Conservation (phyloP, 2,113 vertebrate genomes). For the Meles meles region DNA sequence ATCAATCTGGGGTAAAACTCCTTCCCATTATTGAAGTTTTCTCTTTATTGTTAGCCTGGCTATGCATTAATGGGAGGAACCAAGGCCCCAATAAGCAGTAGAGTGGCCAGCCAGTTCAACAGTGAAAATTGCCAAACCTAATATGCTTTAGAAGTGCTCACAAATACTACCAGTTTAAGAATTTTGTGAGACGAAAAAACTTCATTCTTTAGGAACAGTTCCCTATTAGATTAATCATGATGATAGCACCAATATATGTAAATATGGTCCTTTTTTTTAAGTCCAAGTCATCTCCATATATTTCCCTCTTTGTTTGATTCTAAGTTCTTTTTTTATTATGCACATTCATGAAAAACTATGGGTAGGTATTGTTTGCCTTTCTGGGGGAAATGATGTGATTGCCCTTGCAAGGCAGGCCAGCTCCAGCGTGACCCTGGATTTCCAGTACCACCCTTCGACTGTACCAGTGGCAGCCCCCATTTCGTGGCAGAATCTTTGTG, state of each 20-base stretch:
- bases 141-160: not conserved
- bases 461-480: no score
- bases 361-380: not conserved
- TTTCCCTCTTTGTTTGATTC: not conserved
- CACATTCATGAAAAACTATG: not conserved
- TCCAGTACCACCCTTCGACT: rapidly evolving
- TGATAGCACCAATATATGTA: not conserved
- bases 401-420: not conserved
- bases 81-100: not conserved
- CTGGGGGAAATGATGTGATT: not conserved
- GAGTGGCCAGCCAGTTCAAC: not conserved
- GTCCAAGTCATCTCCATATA: not conserved
- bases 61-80: not conserved
- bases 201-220: not conserved
- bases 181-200: not conserved
- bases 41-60: not conserved
- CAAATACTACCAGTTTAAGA: not conserved
- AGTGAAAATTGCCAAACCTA: not conserved
- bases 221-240: not conserved
- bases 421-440: rapidly evolving
- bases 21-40: not conserved
- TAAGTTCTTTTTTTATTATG: not conserved
- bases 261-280: not conserved
- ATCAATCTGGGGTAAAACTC: not conserved
- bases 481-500: rapidly evolving